Conservation (phyloP, 1,140 invertebrate genomes). For the Drosophila varians region DNA sequence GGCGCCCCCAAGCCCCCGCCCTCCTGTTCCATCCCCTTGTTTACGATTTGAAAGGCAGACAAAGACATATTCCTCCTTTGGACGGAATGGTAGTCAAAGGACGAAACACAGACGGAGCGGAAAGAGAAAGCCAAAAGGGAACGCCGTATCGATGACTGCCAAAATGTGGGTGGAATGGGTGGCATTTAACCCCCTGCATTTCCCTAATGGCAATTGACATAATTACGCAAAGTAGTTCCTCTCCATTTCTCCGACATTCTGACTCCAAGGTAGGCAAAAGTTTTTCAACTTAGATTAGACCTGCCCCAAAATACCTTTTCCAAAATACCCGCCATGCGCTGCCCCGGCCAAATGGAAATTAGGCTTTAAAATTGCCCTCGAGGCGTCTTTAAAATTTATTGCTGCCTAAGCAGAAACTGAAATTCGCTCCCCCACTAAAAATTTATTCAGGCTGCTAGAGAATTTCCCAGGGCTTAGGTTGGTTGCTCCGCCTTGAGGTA, state of each 20-base stretch:
- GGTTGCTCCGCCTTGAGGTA: slow-evolving; percentile 10
- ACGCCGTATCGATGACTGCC: slow-evolving; percentile 58
- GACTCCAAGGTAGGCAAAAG: slow-evolving; percentile 34
- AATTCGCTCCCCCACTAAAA: slow-evolving; percentile 24
- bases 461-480: slow-evolving; percentile 9
- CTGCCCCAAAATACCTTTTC: slow-evolving; percentile 28
- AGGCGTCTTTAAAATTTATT: slow-evolving; percentile 79
- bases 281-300: slow-evolving; percentile 76
- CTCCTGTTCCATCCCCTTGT: background rate
- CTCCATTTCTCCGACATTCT: slow-evolving; percentile 3
- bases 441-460: slow-evolving; percentile 28
- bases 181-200: slow-evolving; percentile 11
- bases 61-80: slow-evolving; percentile 71
- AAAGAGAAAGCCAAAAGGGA: background rate
- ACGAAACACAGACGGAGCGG: too few relatives aligned
- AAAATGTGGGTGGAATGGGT: slow-evolving; percentile 8
- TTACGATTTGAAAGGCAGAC: slow-evolving; percentile 40
- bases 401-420: slow-evolving; percentile 40
- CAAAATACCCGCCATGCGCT: background rate
- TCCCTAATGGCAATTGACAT: slow-evolving; percentile 76
- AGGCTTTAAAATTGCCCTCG: slow-evolving; percentile 70
- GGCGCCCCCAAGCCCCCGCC: background rate
- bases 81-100: slow-evolving; percentile 72
- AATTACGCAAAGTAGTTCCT: slow-evolving; percentile 79
- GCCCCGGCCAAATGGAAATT: slow-evolving; percentile 32